Base-by-base conservation (phyloP, 30 jellyfish, hydroid and myxozoan species). In the Euphysa ruthae region DNA sequence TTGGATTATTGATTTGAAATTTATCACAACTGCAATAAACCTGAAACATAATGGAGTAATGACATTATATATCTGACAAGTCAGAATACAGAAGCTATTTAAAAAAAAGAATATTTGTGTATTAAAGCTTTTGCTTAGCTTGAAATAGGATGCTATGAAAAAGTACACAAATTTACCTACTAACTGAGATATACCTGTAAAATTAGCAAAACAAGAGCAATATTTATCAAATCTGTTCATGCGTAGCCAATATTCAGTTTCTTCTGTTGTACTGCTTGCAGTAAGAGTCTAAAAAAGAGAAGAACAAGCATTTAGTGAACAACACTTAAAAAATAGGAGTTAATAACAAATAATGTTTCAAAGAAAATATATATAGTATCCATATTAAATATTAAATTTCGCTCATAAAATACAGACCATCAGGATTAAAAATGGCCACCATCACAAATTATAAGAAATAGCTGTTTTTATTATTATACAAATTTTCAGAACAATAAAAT, bases 211-310 rank as follows among this genome's bases (percentile, higher is more conserved):
- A 22, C 82, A 81, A 25, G 75, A 52, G 22, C 42, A 61, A 35
- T 72, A 88, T 22, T 75, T 58, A 24, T 88, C 86, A 52, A 88
- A 88, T 33, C 97, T 55, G 77, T 88, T 79, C 27, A 61, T 52
- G 4, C 57, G 62, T 51, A 88, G 76, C 97, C 97, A 88, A 33
- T 66, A 63, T 43, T 81, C 92, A 3, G 94, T 88, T 70, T 88
- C 97, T 56, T 88, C 97, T 25, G 80, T 94, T 4, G 83, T 69
- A 6, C 91, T 77, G 29, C 57, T 85, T 29, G 97, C 55, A 4
- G 82, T 78, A 8, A 80, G 71, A 20, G 68, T 77, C 96, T 85
- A 63, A 35, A 18, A 31, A 49, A 3, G 62, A 43, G 58, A 27
- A 18, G n/a, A 10, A 18, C n/a, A 14, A 70, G 16, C 23, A 13